Base-by-base conservation (phyloP, 1,140 invertebrate genomes). In the Dendrolimus punctatus region DNA sequence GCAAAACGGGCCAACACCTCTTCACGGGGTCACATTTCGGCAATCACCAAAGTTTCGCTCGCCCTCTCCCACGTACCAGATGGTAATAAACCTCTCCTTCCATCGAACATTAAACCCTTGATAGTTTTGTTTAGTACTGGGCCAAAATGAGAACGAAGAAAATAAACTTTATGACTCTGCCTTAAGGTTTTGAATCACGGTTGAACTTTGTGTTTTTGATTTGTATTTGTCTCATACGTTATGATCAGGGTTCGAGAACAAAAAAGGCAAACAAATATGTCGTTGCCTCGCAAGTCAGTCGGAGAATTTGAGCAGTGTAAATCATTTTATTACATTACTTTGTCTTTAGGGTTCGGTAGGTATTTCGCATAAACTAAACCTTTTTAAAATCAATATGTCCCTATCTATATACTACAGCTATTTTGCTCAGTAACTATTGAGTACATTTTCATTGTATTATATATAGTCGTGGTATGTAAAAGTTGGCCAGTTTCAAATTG, bases 21-120 rank as follows among this genome's bases (percentile, higher is more conserved):
- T 80, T 80, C 73, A 73, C 68, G 76, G 73, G 76, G 79, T 85
- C 80, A 81, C 68, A 81, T 84, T 85, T 85, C 82, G 80, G 82
- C 78, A 80, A 78, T 76, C 71, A 72, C 69, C 68, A 81, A 85
- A 79, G 68, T 68, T 58, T 66, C 61, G 61, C 70, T 57, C 58
- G 40, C 73, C 63, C 68, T 60, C 58, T 76, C 68, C 48, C 68
- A 69, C 74, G 23, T 55, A 52, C 47, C 51, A 10, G 39, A 6
- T 40, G 38, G 43, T 38, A 62, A 73, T 80, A 72, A 66, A 62
- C 56, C 71, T 66, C 52, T 83, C 72, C 65, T 70, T 72, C 72
- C 73, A 58, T 63, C 55, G 55, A 56, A 55, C 70, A 70, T 69
- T 76, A 70, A 81, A 80, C 71, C 64, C 62, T 61, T 55, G 65